Conservation (phyloP, 1,140 invertebrate genomes). For the Brachionus koreanus region DNA sequence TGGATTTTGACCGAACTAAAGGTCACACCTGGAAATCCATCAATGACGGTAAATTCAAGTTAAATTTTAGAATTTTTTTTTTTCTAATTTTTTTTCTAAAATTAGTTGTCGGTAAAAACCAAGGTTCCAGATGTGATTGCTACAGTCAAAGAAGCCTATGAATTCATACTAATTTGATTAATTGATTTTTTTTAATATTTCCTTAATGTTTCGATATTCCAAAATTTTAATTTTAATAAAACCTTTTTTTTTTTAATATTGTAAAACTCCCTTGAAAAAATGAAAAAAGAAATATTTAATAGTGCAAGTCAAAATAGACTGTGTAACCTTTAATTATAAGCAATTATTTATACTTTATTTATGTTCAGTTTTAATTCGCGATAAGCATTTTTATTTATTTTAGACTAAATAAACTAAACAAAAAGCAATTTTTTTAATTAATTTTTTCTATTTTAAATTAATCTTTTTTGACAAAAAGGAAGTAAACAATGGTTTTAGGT, state of each 20-base stretch:
- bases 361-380: neutral
- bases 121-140: constrained; percentile 31
- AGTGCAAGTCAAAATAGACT: neutral
- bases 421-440: too few species aligned
- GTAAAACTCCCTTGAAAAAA: neutral
- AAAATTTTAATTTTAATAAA: neutral
- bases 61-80: neutral
- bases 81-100: neutral
- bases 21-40: constrained; percentile 21
- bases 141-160: constrained; percentile 27
- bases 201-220: neutral
- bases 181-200: neutral
- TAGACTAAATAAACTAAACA: neutral
- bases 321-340: neutral
- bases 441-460: too few species aligned
- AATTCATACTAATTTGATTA: constrained; percentile 21
- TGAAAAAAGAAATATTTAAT: neutral
- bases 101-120: constrained; percentile 39
- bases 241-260: neutral
- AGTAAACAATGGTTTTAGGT: too few species aligned
- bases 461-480: too few species aligned
- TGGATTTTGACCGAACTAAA: constrained; percentile 39
- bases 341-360: neutral
- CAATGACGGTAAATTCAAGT: neutral
- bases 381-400: neutral